These are phyloP conservation scores for Thysanoteuthis rhombus DNA, from an alignment of 2,888 invertebrate species.

Conservation along the genomic window DNA sequence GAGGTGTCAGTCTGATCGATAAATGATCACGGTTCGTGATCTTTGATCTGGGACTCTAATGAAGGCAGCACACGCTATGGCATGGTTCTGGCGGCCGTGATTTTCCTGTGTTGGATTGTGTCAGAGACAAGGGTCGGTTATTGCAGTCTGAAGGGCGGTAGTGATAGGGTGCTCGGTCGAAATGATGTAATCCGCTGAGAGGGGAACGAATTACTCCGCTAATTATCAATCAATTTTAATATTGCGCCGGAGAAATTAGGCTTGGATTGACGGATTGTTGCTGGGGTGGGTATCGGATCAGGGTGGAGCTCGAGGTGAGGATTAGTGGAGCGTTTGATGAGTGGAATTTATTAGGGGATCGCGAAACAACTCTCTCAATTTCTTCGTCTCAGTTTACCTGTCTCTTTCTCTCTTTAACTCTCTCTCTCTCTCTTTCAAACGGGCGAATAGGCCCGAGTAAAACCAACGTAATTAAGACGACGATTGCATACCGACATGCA, in stretches of 20 bases:
- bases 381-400: not conserved
- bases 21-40: constrained; percentile 12
- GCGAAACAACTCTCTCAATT: not conserved
- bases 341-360: not conserved
- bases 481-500: too few relatives aligned
- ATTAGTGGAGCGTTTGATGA: constrained; percentile 12
- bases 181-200: not conserved
- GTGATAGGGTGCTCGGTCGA: not conserved
- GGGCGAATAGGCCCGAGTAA: too few relatives aligned
- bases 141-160: not conserved
- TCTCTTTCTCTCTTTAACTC: not conserved
- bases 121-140: not conserved
- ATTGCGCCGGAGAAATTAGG: constrained; percentile 12
- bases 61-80: not conserved
- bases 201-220: not conserved
- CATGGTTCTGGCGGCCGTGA: not conserved
- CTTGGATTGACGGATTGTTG: not conserved
- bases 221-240: constrained; percentile 12
- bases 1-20: not conserved
- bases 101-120: not conserved
- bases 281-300: not conserved
- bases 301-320: not conserved
- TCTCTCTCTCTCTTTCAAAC: not conserved
- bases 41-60: not conserved
- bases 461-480: too few relatives aligned